Conservation (phyloP, 2,113 vertebrate species). For the Progne subis region DNA sequence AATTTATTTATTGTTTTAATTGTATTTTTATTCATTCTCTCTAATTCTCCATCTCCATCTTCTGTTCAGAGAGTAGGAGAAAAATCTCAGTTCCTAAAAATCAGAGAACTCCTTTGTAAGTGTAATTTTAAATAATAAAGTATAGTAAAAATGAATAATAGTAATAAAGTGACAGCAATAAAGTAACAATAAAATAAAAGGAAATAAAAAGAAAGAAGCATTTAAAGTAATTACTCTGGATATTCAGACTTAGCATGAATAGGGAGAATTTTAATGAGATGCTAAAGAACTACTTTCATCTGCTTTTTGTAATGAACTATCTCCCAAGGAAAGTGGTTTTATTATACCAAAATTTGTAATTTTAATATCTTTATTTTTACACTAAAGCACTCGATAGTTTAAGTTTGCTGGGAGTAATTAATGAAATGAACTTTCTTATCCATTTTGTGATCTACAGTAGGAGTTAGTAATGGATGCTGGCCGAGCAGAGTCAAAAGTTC, state of each 20-base stretch:
- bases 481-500: neutral
- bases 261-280: slow-evolving; percentile 28
- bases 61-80: neutral
- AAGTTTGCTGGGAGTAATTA: neutral
- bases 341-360: neutral
- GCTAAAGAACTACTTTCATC: neutral
- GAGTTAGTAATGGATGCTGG: neutral
- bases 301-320: slow-evolving; percentile 17
- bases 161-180: slow-evolving; percentile 5
- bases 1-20: slow-evolving; percentile 33
- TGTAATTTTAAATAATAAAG: neutral
- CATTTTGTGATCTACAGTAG: neutral
- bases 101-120: neutral
- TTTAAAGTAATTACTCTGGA: slow-evolving; percentile 28
- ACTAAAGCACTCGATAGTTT: neutral
- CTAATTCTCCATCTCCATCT: neutral
- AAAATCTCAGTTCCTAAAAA: neutral
- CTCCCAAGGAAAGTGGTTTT: neutral
- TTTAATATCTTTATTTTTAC: slow-evolving; percentile 1
- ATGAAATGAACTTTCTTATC: neutral
- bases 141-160: neutral
- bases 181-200: slow-evolving; percentile 4
- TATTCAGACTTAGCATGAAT: neutral
- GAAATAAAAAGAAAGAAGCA: neutral
- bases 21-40: slow-evolving; percentile 10